Percentiles rank a stretch among this genome's conserved stretches.
These are phyloP conservation scores for Xylocampa areola DNA, from an alignment of 2,888 invertebrate genomes.

Conservation along the genomic window DNA sequence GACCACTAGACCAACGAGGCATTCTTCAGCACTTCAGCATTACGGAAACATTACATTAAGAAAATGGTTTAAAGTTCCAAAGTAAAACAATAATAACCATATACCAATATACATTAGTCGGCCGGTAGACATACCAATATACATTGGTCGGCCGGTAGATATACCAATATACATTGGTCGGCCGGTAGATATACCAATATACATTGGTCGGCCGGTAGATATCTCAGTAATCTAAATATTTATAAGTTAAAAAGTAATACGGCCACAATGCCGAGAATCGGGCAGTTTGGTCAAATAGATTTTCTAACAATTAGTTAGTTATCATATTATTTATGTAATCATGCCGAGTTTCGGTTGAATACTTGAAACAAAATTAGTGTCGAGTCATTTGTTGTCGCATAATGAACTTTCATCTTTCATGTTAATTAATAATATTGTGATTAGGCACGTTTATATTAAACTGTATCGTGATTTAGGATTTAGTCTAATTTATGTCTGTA, in stretches of 20 bases:
- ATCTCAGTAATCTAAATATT: constrained; percentile 73
- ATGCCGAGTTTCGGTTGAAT: constrained; percentile 4
- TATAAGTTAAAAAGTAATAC: constrained; percentile 74
- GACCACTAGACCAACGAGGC: too few species aligned
- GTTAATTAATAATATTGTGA: constrained; percentile 34
- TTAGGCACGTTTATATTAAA: neutral
- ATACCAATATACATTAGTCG: too few species aligned
- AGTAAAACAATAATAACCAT: constrained; percentile 57
- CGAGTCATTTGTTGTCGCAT: constrained; percentile 27
- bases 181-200: constrained; percentile 56
- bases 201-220: constrained; percentile 40
- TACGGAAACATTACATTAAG: too few species aligned
- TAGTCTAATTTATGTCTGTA: too few species aligned
- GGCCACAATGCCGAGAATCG: constrained; percentile 76
- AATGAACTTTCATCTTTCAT: constrained; percentile 13
- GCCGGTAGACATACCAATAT: too few species aligned
- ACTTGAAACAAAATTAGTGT: constrained; percentile 29
- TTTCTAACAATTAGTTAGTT: too few species aligned
- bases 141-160: too few species aligned
- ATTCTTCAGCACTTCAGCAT: too few species aligned
- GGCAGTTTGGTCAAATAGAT: constrained; percentile 62
- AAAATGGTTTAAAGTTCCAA: too few species aligned
- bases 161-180: constrained; percentile 58
- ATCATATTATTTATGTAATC: constrained; percentile 24
- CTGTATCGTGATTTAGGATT: neutral